Conservation (phyloP, 2,888 invertebrate genomes). For the Sinodicranocentrus sp. region DNA sequence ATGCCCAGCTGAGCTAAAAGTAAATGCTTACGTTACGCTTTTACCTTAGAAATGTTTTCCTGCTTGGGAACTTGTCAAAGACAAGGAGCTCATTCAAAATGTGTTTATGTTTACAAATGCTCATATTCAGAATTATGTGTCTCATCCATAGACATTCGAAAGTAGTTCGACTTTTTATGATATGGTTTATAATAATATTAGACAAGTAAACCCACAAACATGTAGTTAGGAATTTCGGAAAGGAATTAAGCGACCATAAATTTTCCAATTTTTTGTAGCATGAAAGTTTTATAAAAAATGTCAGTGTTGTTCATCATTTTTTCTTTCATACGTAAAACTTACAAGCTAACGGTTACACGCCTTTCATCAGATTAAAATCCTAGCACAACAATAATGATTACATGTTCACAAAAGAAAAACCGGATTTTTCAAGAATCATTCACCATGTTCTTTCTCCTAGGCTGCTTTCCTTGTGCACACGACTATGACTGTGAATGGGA, state of each 20-base stretch:
- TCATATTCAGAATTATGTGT: no score
- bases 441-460: slow-evolving; percentile 62
- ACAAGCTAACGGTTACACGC: slow-evolving; percentile 44
- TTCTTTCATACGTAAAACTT: neutral
- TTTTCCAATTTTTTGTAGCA: neutral
- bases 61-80: no score
- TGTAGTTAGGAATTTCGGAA: no score
- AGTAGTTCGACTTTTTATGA: no score
- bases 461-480: slow-evolving; percentile 58
- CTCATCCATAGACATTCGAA: no score
- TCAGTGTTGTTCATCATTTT: neutral
- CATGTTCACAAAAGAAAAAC: slow-evolving; percentile 48
- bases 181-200: no score
- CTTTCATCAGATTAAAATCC: slow-evolving; percentile 61
- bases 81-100: slow-evolving; percentile 12
- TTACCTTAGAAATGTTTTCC: no score
- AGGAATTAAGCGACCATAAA: no score
- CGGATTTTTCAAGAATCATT: slow-evolving; percentile 63
- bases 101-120: neutral
- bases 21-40: slow-evolving; percentile 66
- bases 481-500: slow-evolving; percentile 41
- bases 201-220: no score
- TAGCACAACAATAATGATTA: slow-evolving; percentile 33
- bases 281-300: neutral
- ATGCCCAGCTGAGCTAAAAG: slow-evolving; percentile 65